Evolutionary conservation across 2,797 vertebrate species (phyloP).

Genomic region (Arremon aurantiirostris): DNA sequence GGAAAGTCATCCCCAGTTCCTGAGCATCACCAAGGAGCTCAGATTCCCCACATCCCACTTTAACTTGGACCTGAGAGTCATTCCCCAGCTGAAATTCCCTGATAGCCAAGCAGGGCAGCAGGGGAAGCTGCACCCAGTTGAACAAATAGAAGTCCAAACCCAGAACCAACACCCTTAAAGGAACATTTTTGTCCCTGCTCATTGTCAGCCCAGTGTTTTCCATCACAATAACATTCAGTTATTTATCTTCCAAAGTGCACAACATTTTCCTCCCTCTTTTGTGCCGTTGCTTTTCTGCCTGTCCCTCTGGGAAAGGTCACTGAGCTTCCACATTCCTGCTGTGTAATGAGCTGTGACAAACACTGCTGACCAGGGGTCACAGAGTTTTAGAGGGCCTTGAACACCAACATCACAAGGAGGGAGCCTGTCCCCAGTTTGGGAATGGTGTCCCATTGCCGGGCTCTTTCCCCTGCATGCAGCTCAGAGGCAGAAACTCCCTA

Average conservation of each 20-base stretch:
- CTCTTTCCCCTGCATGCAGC: neutral
- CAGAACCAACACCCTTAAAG: neutral
- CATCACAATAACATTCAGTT: constrained; percentile 51
- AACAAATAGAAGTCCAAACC: neutral
- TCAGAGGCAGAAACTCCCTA: neutral
- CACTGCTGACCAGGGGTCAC: neutral
- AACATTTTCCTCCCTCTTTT: constrained; percentile 25
- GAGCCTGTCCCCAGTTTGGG: neutral
- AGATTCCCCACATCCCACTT: neutral
- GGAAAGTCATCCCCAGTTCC: neutral
- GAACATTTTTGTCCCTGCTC: neutral
- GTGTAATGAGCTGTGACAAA: constrained; percentile 55
- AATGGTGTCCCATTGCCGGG: neutral
- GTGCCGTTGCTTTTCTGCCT: constrained; percentile 15
- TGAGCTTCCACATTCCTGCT: constrained; percentile 45
- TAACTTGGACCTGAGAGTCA: neutral
- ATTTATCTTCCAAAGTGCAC: constrained; percentile 16
- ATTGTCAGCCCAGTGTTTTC: constrained; percentile 6
- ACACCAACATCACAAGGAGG: neutral
- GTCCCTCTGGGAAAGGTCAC: constrained; percentile 57
- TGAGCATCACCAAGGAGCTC: neutral
- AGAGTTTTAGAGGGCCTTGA: neutral
- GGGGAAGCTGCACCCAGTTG: neutral
- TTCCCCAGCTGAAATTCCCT: neutral
- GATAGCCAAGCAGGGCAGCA: neutral